Evolutionary conservation across 2,113 vertebrate species (phyloP).

Genomic region (Myotis davidii): DNA sequence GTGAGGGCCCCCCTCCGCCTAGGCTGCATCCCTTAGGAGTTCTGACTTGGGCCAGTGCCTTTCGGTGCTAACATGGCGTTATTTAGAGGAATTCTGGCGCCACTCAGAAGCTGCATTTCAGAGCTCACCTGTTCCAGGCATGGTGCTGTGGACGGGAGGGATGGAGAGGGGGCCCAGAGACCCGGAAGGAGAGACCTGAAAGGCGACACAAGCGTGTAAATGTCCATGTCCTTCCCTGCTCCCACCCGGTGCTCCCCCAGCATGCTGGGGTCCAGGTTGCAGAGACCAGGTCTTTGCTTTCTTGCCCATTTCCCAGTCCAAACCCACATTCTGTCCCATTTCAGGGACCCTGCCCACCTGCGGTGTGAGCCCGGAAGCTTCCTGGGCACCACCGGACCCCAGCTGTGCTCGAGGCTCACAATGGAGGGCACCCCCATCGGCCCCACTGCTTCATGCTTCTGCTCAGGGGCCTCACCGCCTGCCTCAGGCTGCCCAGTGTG

Average conservation of each 20-base stretch:
- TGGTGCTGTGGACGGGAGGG: conserved; percentile 86
- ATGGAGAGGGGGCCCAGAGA: conserved; percentile 93
- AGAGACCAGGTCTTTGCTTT: neutral
- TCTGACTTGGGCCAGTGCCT: neutral
- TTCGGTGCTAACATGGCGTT: neutral
- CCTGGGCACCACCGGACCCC: neutral
- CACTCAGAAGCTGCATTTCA: neutral
- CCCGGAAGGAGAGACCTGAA: conserved; percentile 91
- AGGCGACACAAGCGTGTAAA: conserved; percentile 64
- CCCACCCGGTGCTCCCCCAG: neutral
- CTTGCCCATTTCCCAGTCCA: neutral
- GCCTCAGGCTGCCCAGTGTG: neutral
- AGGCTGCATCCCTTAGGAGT: neutral
- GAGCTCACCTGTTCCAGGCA: conserved; percentile 90
- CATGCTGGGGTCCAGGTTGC: neutral
- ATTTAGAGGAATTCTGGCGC: neutral
- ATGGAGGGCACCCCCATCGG: neutral
- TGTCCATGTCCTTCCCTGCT: neutral
- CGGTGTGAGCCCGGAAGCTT: neutral
- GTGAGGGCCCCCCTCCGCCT: neutral
- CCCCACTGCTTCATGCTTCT: neutral
- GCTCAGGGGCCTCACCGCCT: neutral
- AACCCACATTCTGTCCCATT: neutral
- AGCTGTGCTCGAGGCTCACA: neutral
- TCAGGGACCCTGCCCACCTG: neutral